Base-by-base conservation (phyloP, 2,113 vertebrate species). In the Rhombomys opimus region DNA sequence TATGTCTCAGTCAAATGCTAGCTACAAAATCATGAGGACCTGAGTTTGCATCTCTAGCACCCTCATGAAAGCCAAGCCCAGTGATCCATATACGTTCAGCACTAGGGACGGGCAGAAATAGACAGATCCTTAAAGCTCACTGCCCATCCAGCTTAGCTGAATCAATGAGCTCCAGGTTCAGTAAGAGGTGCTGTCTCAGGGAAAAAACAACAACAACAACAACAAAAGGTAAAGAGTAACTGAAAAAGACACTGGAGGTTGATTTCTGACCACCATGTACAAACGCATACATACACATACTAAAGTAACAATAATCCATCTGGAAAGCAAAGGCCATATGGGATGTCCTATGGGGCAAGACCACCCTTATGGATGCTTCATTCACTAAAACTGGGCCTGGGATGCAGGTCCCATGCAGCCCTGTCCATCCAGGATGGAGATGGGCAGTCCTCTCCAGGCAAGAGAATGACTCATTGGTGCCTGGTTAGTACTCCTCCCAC, bases 391-490 rank as follows among this genome's bases (percentile, higher is more conserved):
- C 17, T 20, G 68, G 87, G 46, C 89, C 52, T 41, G 35, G 76
- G 20, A 32, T 0, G 41, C 41, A 30, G 78, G 65, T 63, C 76
- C 76, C 68, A 63, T 14, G 65, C 23, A 35, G 7, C 46, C 81
- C 65, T 90, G 50, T 52, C 72, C 63, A 13, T 32, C 63, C 76
- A 1, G 67, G 84, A 85, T n/a, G 8, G 52, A 91, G 65, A 73
- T 0, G 77, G 96, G 81, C 89, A 92, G 95, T 65, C 2, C 65
- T 41, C 90, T 86, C 75, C 88, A 87, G 92, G 90, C 95, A 84
- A 57, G 72, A 92, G 78, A n/a, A 77, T 94, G 95, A 97, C 84
- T 96, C 95, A 89, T 23, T 67, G 63, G 89, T 77, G 92, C 89
- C 94, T 90, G 70, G 52, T 75, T 57, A 32, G 72, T 12, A n/a